Percentiles rank a stretch among this genome's conserved stretches.
phyloP scores from a whole-genome alignment of 2,888 invertebrate genomes.

The Coenonympha glycerion region DNA sequence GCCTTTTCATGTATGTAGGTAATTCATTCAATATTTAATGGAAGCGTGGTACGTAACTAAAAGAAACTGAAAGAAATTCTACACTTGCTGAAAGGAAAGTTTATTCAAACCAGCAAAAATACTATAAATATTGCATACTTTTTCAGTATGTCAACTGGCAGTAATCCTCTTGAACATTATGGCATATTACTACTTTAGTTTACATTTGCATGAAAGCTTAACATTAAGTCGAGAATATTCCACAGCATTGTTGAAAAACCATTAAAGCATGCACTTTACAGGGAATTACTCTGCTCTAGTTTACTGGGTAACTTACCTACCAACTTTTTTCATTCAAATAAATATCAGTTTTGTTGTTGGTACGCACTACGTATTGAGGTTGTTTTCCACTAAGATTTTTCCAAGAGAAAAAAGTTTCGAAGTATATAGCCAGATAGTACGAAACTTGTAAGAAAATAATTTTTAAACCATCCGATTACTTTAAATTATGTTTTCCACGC shows the following conservation, averaged over 20 bases:
- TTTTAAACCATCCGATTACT: no score
- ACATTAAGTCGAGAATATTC: conserved; percentile 13
- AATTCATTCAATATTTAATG: no score
- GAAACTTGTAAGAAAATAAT: no score
- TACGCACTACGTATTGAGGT: neutral
- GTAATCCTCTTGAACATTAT: neutral
- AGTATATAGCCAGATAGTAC: no score
- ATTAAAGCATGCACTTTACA: conserved; percentile 12
- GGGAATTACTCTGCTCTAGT: conserved; percentile 12
- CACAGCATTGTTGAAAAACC: conserved; percentile 11
- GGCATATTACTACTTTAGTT: conserved; percentile 9
- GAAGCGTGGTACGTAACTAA: no score
- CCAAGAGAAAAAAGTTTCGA: no score
- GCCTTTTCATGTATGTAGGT: no score
- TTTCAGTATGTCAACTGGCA: neutral
- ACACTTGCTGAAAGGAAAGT: no score
- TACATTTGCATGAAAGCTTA: conserved; percentile 10
- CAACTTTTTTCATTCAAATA: conserved; percentile 6
- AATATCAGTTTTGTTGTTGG: conserved; percentile 2
- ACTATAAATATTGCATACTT: no score
- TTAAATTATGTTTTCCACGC: no score
- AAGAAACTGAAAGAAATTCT: no score
- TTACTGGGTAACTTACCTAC: conserved; percentile 11
- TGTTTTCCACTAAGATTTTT: neutral
- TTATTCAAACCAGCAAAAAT: no score